Conservation (phyloP, 2,888 invertebrate genomes). For the Branchellion lobata region DNA sequence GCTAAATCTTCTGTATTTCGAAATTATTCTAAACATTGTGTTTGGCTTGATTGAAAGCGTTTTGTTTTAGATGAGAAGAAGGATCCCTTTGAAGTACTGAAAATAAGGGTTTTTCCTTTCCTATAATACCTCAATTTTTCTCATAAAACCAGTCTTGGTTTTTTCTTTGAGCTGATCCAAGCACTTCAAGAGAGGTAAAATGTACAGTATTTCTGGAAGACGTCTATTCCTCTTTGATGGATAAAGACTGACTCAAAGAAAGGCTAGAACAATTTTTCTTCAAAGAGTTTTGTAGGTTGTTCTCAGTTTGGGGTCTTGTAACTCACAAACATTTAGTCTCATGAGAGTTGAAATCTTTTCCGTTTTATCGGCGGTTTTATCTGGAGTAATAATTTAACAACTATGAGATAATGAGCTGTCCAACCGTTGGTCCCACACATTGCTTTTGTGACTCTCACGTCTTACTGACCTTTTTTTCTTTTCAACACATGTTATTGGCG, state of each 20-base stretch:
- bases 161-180: background rate
- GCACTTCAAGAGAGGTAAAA: background rate
- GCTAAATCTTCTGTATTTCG: no score
- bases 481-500: no score
- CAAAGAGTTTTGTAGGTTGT: background rate
- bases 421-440: background rate
- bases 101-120: no score
- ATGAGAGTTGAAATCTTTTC: no score
- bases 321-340: no score
- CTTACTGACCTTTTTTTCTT: background rate
- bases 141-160: background rate
- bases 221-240: background rate
- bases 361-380: background rate
- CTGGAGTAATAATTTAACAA: background rate
- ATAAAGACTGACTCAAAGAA: background rate
- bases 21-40: no score
- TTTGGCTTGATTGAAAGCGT: no score
- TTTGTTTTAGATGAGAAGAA: no score
- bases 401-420: background rate
- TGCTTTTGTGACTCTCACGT: background rate
- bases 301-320: background rate
- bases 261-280: background rate
- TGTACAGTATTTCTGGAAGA: background rate
- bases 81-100: no score
- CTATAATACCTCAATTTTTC: background rate